These are phyloP conservation scores for Dolichotis patagonum DNA, from an alignment of 2,113 vertebrate genomes.

Conservation along the genomic window DNA sequence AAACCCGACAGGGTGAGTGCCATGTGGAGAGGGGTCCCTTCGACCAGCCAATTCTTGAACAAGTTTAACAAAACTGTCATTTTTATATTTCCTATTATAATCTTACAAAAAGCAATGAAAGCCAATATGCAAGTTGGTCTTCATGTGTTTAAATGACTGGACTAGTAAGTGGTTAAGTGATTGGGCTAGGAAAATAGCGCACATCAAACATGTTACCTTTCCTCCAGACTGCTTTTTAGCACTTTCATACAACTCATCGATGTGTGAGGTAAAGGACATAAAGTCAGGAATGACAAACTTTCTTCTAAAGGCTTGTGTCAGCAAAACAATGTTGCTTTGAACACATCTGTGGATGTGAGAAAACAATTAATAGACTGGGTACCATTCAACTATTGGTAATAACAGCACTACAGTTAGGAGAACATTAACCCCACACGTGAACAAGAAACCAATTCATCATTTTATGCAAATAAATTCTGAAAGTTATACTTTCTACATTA, in stretches of 20 bases:
- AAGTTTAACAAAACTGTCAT: background rate
- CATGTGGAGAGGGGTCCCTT: no score
- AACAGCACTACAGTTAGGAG: constrained; percentile 24
- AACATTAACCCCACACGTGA: background rate
- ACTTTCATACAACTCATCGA: constrained; percentile 94
- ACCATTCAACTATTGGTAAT: background rate
- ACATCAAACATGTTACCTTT: constrained; percentile 88
- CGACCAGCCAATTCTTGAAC: background rate
- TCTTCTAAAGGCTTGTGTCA: constrained; percentile 98
- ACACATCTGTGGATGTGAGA: constrained; percentile 91
- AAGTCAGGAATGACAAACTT: constrained; percentile 99
- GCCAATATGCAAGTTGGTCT: background rate
- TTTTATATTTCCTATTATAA: background rate
- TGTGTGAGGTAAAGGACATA: constrained; percentile 95
- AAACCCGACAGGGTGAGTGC: background rate
- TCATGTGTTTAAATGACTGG: background rate
- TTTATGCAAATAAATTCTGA: constrained; percentile 20
- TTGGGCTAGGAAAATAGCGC: background rate
- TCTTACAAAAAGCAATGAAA: background rate
- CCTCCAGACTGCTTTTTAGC: constrained; percentile 96
- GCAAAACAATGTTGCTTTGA: constrained; percentile 98
- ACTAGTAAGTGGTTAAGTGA: background rate
- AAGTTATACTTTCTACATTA: constrained; percentile 8
- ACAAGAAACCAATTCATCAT: constrained; percentile 6
- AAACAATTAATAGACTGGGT: constrained; percentile 41